phyloP scores from a whole-genome alignment of 2,113 vertebrate species.

The Pleuronectes platessa region DNA sequence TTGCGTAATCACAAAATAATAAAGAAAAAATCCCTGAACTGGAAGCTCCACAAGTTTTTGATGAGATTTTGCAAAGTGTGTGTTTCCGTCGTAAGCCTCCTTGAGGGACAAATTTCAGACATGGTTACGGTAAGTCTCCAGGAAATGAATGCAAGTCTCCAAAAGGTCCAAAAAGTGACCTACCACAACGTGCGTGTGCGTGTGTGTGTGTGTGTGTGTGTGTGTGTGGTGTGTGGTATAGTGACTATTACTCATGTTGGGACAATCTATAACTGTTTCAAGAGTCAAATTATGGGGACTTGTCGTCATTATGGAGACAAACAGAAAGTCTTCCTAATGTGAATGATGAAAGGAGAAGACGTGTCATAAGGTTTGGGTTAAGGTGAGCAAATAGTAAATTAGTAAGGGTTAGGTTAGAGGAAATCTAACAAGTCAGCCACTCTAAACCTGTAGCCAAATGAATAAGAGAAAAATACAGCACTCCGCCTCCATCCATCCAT shows the following conservation, averaged over 20 bases:
- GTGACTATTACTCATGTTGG: neutral
- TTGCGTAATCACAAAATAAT: neutral
- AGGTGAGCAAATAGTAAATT: neutral
- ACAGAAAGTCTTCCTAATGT: too few species aligned
- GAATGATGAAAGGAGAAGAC: too few species aligned
- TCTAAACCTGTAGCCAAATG: too few species aligned
- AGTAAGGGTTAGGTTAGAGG: too few species aligned
- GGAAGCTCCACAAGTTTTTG: neutral
- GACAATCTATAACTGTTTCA: neutral
- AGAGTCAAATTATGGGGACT: too few species aligned
- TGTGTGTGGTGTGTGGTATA: neutral
- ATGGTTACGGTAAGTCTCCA: neutral
- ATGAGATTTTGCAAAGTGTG: neutral
- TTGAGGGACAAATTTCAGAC: neutral
- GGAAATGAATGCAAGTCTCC: neutral
- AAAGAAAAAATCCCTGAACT: neutral
- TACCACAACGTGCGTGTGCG: neutral
- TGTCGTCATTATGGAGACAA: too few species aligned
- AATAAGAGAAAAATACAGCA: too few species aligned
- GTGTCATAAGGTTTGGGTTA: too few species aligned
- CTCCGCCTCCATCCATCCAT: too few species aligned
- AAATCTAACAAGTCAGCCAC: too few species aligned
- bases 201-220: neutral
- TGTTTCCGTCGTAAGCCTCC: neutral
- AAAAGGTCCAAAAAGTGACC: neutral